phyloP scores from a whole-genome alignment of 2,888 invertebrate species.

The Tenthredo livida region DNA sequence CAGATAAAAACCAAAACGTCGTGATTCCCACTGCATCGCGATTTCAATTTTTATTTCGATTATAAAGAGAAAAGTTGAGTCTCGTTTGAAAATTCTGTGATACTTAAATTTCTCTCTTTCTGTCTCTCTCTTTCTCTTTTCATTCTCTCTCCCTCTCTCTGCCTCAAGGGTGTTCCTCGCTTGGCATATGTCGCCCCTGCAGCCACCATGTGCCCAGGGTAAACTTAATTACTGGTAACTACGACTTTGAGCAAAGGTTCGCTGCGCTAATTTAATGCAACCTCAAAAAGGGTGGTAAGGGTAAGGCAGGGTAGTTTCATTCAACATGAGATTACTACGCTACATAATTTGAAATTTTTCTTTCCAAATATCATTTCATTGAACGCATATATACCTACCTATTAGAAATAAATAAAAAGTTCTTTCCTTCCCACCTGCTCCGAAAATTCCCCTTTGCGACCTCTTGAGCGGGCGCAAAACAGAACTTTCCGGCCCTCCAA shows the following conservation, averaged over 20 bases:
- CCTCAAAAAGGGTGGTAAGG: constrained; percentile 12
- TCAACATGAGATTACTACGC: neutral
- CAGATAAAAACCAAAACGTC: neutral
- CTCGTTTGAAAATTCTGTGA: neutral
- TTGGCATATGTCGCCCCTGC: constrained; percentile 13
- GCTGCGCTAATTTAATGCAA: constrained; percentile 42
- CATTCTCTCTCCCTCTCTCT: neutral
- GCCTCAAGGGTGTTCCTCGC: constrained; percentile 5
- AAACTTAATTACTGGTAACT: constrained; percentile 46
- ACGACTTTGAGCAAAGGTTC: constrained; percentile 38
- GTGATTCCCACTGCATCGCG: neutral
- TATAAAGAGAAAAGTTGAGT: neutral
- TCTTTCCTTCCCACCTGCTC: too few species aligned
- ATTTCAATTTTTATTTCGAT: neutral
- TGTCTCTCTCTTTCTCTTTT: neutral
- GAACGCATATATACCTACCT: too few species aligned
- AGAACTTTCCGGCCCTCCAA: too few species aligned
- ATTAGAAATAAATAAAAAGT: neutral
- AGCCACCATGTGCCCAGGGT: constrained; percentile 31
- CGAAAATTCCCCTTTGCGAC: too few species aligned
- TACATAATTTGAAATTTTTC: neutral
- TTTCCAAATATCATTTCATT: neutral
- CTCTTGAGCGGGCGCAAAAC: too few species aligned
- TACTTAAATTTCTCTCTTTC: neutral
- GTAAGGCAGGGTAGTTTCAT: neutral